Evolutionary conservation across 92 coral and sea anemone species (phyloP), one percentile per base, ranked within the genome.

Genomic region (Zoanthus sansibaricus): DNA sequence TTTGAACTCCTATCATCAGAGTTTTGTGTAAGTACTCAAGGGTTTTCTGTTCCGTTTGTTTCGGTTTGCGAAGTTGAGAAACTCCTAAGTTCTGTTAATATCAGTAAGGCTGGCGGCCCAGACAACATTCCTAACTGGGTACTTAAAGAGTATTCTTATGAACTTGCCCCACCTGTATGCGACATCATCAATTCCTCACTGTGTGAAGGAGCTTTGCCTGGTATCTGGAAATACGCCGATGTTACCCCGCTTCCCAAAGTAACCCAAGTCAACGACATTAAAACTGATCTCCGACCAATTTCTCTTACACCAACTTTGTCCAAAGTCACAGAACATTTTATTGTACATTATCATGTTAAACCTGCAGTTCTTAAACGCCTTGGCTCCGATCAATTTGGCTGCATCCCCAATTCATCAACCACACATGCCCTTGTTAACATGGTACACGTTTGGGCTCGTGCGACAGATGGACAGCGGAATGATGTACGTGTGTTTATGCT

Each of bases 171-270:
- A 9, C 83, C 88, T 48, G 66, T 86, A 33, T 72, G 86, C 61
- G 31, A 13, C 6, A 21, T 86, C 32, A 86, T 86, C 46, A 76
- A 86, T 55, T 73, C 88, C n/a, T 75, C 85, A 8, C 8, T 73
- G 42, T 46, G 12, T 30, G 70, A 86, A 56, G 88, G 85, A 17
- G n/a, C 69, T 31, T 68, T 86, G 66, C 85, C 85, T 2, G n/a
- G n/a, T 8, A 51, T 86, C 32, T 86, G 86, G 88, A 86, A 86
- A 37, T 77, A 32, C 31, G 86, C 87, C 21, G 59, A 86, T 62
- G 76, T 76, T 6, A 66, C 82, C 16, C 86, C 86, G 33, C 82
- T 86, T 15, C 89, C 89, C n/a, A 86, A 86, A 48, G 75, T 30
- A 52, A 52, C 42, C 15, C 58, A 52, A 52, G 58, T 52, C 58